Conservation (phyloP, 2,888 invertebrate species). For the Ernsta delagoae region DNA sequence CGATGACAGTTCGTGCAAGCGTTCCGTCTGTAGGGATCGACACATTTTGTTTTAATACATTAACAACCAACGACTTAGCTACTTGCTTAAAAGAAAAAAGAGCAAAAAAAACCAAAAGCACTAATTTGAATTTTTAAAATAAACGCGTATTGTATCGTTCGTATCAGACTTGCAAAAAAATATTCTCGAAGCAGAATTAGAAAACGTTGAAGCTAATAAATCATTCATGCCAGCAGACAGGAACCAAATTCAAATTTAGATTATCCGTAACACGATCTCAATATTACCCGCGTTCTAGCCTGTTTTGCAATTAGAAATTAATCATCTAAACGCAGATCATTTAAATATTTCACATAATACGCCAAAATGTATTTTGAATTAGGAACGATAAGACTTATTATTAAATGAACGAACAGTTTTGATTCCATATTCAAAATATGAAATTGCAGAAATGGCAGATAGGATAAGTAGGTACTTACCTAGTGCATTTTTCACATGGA, state of each 20-base stretch:
- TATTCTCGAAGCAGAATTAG: not conserved
- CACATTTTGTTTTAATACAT: not conserved
- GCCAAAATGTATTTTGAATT: conserved; percentile 23
- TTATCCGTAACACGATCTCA: conserved; percentile 17
- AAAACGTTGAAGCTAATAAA: not conserved
- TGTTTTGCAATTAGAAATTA: conserved; percentile 23
- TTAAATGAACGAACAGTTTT: too few relatives aligned
- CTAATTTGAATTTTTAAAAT: not conserved
- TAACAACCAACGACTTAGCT: not conserved
- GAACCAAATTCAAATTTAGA: conserved; percentile 13
- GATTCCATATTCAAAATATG: conserved; percentile 11
- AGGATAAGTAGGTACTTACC: too few relatives aligned
- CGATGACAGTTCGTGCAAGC: not conserved
- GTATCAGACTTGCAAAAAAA: not conserved
- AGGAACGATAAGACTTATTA: not conserved
- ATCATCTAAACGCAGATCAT: conserved; percentile 27
- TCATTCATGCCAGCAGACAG: conserved; percentile 5
- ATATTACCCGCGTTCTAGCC: conserved; percentile 8
- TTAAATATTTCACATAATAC: conserved; percentile 21
- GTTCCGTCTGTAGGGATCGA: not conserved
- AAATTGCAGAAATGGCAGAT: not conserved
- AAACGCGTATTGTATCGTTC: not conserved
- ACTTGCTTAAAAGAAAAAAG: not conserved
- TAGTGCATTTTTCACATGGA: not conserved
- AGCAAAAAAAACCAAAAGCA: not conserved